Base-by-base conservation (phyloP, 1,140 invertebrate genomes). In the Bombus superbus region DNA sequence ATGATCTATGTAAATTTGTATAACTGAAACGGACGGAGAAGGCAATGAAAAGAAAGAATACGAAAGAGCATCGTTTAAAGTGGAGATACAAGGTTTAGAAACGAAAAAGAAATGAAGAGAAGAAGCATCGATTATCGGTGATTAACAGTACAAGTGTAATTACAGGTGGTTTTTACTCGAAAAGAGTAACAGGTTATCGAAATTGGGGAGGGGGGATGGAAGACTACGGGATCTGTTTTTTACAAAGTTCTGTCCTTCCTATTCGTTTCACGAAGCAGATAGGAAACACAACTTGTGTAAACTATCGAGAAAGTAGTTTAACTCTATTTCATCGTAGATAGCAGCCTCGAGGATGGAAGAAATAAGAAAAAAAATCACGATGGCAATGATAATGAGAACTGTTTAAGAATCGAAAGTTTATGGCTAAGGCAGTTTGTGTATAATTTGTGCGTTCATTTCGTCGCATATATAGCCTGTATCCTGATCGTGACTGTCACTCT, bases 381-480 rank as follows among this genome's bases (percentile, higher is more conserved):
- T 32, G 18, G 71, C 5, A 32, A 81, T 28, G 40, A 69, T 15
- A 42, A 68, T 6, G 42, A 68, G 6, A 25, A 6, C 42, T 1
- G 15, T 57, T 4, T n/a, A 53, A 15, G 69, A 6, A 53, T 57
- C 0, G 9, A 32, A 53, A 77, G 32, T 4, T 81, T 32, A 13
- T 68, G 15, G 62, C 59, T 69, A 68, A 77, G 62, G 5, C n/a
- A 62, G 53, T 5, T 86, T 38, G 15, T 88, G 25, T 91, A 91
- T 44, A 40, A 64, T 3, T 81, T 83, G 18, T 85, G 86, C 59
- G 77, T 92, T 35, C 83, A 88, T 64, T 42, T 88, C 0, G 83
- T 77, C 32, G 90, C 85, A 5, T 86, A 81, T n/a, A 22, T 66
- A 18, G 75, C 83, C 22, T 91, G 76, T 28, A 25, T 83, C 13